Evolutionary conservation across 2,797 vertebrate species (phyloP).

Genomic region (Myotis myotis): DNA sequence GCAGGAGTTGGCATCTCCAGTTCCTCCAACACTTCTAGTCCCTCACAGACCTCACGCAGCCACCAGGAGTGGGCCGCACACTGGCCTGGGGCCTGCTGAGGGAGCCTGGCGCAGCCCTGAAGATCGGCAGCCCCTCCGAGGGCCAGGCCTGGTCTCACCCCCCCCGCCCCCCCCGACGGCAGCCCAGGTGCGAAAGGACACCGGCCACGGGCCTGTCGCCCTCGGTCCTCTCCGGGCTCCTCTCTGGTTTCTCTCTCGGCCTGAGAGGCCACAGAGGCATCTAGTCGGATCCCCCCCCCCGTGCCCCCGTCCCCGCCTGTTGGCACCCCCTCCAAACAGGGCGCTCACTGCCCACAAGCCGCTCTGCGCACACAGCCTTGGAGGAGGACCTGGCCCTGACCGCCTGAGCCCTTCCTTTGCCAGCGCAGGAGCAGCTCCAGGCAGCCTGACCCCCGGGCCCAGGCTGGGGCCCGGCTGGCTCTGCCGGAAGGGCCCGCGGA

Average conservation of each 20-base stretch:
- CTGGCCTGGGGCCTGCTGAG: neutral
- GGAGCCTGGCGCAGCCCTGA: neutral
- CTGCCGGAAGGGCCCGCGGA: neutral
- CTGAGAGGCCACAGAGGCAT: neutral
- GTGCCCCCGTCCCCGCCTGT: neutral
- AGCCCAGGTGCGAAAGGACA: neutral
- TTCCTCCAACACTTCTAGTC: neutral
- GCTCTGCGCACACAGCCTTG: neutral
- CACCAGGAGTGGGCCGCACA: neutral
- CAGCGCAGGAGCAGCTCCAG: neutral
- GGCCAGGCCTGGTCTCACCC: neutral
- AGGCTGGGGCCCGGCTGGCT: neutral
- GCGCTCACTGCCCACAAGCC: neutral
- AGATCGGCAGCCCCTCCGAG: neutral
- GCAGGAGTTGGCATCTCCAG: neutral
- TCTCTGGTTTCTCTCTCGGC: neutral
- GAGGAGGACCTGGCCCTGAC: neutral
- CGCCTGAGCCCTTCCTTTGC: neutral
- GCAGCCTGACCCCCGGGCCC: neutral
- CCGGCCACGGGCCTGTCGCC: neutral
- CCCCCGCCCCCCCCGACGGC: rapidly evolving
- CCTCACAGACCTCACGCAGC: neutral
- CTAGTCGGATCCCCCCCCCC: neutral
- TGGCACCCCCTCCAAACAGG: neutral
- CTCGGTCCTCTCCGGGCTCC: neutral